Conservation (phyloP, 1,140 invertebrate species). For the Popillia japonica region DNA sequence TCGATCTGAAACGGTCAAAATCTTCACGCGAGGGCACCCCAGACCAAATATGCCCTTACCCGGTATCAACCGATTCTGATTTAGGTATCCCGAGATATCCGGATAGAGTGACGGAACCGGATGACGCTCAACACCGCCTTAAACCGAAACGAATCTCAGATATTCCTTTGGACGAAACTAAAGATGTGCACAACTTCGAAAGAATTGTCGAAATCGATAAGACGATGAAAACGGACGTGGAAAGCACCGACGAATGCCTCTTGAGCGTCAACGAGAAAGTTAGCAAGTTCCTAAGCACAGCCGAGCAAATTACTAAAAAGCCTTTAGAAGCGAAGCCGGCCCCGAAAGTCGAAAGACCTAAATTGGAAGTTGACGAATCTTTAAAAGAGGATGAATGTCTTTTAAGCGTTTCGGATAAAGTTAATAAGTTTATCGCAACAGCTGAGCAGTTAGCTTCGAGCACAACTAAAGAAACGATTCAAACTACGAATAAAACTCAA, state of each 20-base stretch:
- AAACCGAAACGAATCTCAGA: conserved; percentile 63
- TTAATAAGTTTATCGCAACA: conserved; percentile 69
- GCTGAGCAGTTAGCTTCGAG: conserved; percentile 66
- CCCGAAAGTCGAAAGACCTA: conserved; percentile 57
- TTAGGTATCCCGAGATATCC: conserved; percentile 72
- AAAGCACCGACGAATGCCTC: conserved; percentile 59
- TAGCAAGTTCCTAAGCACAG: conserved; percentile 69
- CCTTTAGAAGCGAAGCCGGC: conserved; percentile 47
- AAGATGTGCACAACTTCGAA: conserved; percentile 57
- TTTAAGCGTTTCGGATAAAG: conserved; percentile 72
- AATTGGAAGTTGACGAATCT: conserved; percentile 48
- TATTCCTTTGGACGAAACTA: conserved; percentile 53
- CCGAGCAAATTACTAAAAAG: conserved; percentile 66
- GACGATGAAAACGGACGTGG: conserved; percentile 58
- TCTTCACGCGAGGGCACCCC: conserved; percentile 76
- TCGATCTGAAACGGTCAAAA: conserved; percentile 72
- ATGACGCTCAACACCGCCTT: conserved; percentile 65
- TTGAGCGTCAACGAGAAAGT: conserved; percentile 68
- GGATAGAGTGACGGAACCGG: conserved; percentile 75
- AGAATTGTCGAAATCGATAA: conserved; percentile 63
- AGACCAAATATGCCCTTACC: conserved; percentile 71
- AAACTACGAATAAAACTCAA: background rate
- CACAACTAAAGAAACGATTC: conserved; percentile 45
- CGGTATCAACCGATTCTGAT: conserved; percentile 66
- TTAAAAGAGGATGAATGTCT: conserved; percentile 69